Percentiles rank a stretch among this genome's conserved stretches.
phyloP scores from a whole-genome alignment of 2,797 vertebrate genomes.

The Chaetophractus vellerosus region DNA sequence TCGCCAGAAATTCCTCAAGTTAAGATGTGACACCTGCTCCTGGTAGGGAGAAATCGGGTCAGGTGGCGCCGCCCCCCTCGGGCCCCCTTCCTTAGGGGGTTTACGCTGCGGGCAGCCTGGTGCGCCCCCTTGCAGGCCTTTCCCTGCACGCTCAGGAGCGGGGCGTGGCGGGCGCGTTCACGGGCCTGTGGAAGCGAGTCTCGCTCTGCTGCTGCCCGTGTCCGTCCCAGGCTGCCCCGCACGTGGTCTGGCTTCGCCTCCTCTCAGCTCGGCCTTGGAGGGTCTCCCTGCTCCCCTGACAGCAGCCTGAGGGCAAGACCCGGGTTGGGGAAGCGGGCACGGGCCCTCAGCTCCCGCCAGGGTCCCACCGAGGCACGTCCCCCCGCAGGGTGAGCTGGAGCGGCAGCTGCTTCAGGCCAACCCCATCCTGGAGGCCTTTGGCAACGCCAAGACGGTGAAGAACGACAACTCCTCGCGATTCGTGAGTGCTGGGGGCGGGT shows the following conservation, averaged over 20 bases:
- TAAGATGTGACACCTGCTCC: accelerated
- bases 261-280: not conserved
- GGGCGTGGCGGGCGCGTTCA: too few relatives aligned
- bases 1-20: not conserved
- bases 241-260: not conserved
- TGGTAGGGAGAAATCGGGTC: not conserved
- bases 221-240: too few relatives aligned
- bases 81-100: not conserved
- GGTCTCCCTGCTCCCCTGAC: not conserved
- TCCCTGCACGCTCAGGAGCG: not conserved
- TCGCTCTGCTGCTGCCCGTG: not conserved
- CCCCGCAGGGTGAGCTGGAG: constrained; percentile 94
- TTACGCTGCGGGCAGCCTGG: not conserved
- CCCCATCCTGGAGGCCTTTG: constrained; percentile 95
- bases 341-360: not conserved
- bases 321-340: not conserved
- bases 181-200: not conserved
- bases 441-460: constrained; percentile 96
- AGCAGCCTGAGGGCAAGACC: not conserved
- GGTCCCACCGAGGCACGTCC: not conserved
- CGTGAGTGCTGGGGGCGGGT: constrained; percentile 88
- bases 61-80: not conserved
- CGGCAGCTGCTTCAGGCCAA: constrained; percentile 96
- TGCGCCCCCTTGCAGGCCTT: not conserved
- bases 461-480: constrained; percentile 97